phyloP scores from a whole-genome alignment of 2,797 vertebrate species.

The Cottoperca gobio region DNA sequence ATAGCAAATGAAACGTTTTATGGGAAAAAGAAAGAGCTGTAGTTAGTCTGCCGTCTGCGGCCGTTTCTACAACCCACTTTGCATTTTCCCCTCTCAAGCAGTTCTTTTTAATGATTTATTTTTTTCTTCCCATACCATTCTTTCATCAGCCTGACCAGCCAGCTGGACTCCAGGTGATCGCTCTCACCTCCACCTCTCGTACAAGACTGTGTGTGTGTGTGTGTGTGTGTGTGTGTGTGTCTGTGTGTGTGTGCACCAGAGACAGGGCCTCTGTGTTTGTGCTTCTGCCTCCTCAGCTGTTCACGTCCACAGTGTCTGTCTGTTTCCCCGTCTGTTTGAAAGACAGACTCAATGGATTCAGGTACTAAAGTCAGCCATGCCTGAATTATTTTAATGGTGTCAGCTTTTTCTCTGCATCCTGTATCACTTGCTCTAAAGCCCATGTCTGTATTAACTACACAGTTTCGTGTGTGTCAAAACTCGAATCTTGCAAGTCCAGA shows the following conservation, averaged over 20 bases:
- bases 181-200: slow-evolving; percentile 45
- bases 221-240: slow-evolving; percentile 9
- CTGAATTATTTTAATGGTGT: slow-evolving; percentile 53
- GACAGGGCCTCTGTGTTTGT: slow-evolving; percentile 27
- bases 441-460: slow-evolving; percentile 28
- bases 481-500: not conserved
- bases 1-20: not conserved
- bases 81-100: slow-evolving; percentile 6
- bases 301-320: not conserved
- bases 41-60: not conserved
- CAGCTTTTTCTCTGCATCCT: slow-evolving; percentile 30
- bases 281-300: too few species aligned
- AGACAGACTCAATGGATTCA: slow-evolving; percentile 40
- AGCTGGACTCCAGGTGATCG: slow-evolving; percentile 21
- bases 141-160: slow-evolving; percentile 6
- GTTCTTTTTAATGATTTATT: slow-evolving; percentile 11
- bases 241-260: slow-evolving; percentile 2
- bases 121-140: not conserved
- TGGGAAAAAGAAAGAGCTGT: not conserved
- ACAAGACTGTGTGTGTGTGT: slow-evolving; percentile 27
- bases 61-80: not conserved
- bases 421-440: slow-evolving; percentile 44
- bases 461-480: not conserved
- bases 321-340: slow-evolving; percentile 14
- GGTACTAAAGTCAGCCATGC: slow-evolving; percentile 40